Base-by-base conservation (phyloP, 2,888 invertebrate species). In the Amitus sp. region DNA sequence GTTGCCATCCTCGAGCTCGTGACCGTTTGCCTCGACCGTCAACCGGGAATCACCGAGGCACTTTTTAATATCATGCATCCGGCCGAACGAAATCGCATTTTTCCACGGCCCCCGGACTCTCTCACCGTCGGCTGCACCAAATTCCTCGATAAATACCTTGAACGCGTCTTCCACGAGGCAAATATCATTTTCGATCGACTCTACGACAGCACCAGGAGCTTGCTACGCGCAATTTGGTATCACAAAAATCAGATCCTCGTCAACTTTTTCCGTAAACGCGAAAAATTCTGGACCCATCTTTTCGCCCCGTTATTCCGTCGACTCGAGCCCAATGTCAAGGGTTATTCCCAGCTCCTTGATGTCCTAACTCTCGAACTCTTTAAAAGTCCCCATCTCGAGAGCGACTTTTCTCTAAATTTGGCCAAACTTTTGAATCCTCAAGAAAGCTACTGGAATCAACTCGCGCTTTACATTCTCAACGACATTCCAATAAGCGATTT, bases 1-100 rank as follows among this genome's bases (percentile, higher is more conserved):
- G 83, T 84, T 0, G 82, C 84, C 0, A 80, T 84, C 34, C 66
- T 84, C 0, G 82, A 84, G 53, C 70, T 84, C n/a, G 80, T 84
- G 1, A 79, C 83, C 1, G 79, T 83, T 0, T 84, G 84, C 46
- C 65, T 84, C 5, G 82, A 82, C 42, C 78, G 80, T 47, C 84
- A 84, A 47, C 84, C 84, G 0, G 84, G 84, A 2, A 53, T 84
- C 1, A 82, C 82, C 1, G 82, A 82, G 52, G 82, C 82, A 0
- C 71, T 83, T 0, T 82, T 82, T 54, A 82, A 82, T 37, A 82
- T 83, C 12, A 81, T 81, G 73, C 80, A 82, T 53, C 78, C 78
- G 43, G 81, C 80, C 0, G 82, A 82, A 49, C 71, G 79, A 10
- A 76, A 76, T 19, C 71, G 82, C 46, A 80, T 80, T 1, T 82